phyloP scores from a whole-genome alignment of 2,797 vertebrate genomes.

The Babyrousa celebensis region DNA sequence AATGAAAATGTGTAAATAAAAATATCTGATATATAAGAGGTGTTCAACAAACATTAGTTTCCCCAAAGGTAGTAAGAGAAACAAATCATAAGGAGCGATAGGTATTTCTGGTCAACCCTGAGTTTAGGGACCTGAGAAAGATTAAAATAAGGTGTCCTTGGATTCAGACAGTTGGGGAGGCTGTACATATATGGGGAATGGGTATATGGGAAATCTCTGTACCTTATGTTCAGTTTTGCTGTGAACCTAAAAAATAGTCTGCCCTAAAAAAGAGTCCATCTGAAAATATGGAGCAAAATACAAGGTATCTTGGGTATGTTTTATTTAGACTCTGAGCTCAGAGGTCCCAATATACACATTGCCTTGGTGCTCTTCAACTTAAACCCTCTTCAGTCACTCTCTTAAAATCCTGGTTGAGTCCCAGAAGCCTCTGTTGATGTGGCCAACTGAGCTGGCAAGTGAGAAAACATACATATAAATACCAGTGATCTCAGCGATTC shows the following conservation, averaged over 20 bases:
- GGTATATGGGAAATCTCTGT: background rate
- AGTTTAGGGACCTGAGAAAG: slow-evolving; percentile 17
- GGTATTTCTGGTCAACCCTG: background rate
- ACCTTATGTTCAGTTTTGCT: background rate
- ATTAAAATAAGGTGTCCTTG: background rate
- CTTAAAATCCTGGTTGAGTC: slow-evolving; percentile 41
- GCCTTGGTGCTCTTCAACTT: background rate
- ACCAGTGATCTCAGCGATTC: slow-evolving; percentile 78
- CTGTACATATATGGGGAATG: rapidly evolving
- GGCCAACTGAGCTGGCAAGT: background rate
- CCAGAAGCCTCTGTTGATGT: slow-evolving; percentile 67
- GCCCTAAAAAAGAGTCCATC: background rate
- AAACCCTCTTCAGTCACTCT: slow-evolving; percentile 29
- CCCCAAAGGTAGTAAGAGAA: background rate
- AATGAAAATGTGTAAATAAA: slow-evolving; percentile 19
- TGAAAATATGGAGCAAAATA: background rate
- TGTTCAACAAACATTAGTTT: slow-evolving; percentile 61
- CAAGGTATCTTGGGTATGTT: background rate
- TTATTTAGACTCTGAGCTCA: slow-evolving; percentile 40
- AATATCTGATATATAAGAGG: background rate
- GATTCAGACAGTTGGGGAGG: background rate
- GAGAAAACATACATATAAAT: slow-evolving; percentile 73
- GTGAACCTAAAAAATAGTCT: background rate
- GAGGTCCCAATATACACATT: background rate
- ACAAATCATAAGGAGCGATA: background rate